Percentiles rank a stretch among this genome's conserved stretches.
Conservation (phyloP, 1,140 invertebrate genomes). For the Drosophila kikkawai region DNA sequence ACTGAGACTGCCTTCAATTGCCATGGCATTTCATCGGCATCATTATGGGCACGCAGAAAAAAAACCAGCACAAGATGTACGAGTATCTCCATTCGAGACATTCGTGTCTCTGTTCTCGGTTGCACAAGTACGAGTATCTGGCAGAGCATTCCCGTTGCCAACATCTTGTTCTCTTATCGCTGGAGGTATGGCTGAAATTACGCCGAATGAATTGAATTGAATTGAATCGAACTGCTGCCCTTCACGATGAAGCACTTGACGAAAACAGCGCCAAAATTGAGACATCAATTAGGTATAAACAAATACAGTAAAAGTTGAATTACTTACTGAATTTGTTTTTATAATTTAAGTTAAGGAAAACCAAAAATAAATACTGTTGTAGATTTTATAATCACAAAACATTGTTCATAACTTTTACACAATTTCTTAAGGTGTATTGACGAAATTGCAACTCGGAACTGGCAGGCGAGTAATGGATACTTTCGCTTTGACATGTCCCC, state of each 20-base stretch:
- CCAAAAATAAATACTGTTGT: too few relatives aligned
- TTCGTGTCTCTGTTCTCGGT: constrained; percentile 25
- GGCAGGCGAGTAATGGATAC: constrained; percentile 49
- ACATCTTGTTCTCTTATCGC: constrained; percentile 38
- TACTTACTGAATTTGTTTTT: too few relatives aligned
- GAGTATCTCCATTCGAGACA: constrained; percentile 27
- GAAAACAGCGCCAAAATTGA: background rate
- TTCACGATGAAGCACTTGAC: constrained; percentile 15
- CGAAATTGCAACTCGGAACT: constrained; percentile 35
- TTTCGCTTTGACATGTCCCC: constrained; percentile 35
- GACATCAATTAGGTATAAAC: background rate
- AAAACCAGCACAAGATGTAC: constrained; percentile 41
- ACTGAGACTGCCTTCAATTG: constrained; percentile 48
- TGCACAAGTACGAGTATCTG: constrained; percentile 17
- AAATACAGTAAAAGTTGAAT: too few relatives aligned
- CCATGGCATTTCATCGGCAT: constrained; percentile 55
- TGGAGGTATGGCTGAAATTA: constrained; percentile 40
- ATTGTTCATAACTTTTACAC: too few relatives aligned
- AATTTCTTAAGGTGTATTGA: constrained; percentile 11
- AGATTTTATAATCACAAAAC: too few relatives aligned
- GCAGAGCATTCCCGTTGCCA: constrained; percentile 8
- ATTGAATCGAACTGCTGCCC: constrained; percentile 20
- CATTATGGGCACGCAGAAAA: constrained; percentile 48
- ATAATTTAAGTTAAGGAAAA: too few relatives aligned
- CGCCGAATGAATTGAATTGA: constrained; percentile 48